Percentiles rank a stretch among this genome's conserved stretches.
Conservation (phyloP, 2,888 invertebrate genomes). For the Tipula helvola region DNA sequence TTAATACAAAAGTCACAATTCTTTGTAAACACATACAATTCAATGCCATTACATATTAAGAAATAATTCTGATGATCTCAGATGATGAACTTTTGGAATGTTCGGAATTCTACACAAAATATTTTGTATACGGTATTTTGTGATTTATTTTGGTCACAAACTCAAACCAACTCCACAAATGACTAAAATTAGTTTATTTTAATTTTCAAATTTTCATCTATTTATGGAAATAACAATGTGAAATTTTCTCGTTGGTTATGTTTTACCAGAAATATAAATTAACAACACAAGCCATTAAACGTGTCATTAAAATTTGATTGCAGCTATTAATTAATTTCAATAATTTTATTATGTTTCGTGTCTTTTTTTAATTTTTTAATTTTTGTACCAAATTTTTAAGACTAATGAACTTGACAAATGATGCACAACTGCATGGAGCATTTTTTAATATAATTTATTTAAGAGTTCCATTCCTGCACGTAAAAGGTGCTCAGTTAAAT, state of each 20-base stretch:
- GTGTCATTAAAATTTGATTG: background rate
- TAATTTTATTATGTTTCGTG: background rate
- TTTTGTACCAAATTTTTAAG: background rate
- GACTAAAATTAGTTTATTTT: background rate
- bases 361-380: background rate
- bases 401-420: background rate
- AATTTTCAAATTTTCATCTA: background rate
- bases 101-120: background rate
- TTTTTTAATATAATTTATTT: too few relatives aligned
- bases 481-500: background rate
- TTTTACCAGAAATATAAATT: background rate
- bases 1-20: too few relatives aligned
- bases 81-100: too few relatives aligned
- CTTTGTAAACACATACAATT: too few relatives aligned
- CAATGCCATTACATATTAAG: too few relatives aligned
- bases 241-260: background rate
- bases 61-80: too few relatives aligned
- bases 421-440: background rate
- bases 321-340: background rate
- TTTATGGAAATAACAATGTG: background rate
- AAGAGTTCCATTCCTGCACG: background rate
- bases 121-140: background rate
- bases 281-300: background rate
- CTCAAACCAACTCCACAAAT: background rate
- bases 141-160: background rate